These are phyloP conservation scores for Lagodon rhomboides DNA, from an alignment of 2,797 vertebrate genomes.

Conservation along the genomic window DNA sequence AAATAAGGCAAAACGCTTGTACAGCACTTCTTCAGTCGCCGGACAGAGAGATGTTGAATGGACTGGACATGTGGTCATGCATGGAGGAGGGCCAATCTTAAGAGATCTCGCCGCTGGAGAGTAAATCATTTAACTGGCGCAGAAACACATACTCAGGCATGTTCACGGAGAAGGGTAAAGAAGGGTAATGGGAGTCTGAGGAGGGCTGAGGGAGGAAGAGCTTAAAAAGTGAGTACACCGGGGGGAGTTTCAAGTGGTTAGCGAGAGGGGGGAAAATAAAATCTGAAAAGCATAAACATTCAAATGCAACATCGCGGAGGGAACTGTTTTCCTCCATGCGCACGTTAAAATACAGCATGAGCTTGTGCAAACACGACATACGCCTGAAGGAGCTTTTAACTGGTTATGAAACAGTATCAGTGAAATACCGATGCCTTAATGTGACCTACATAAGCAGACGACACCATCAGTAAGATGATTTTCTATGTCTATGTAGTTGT, in stretches of 20 bases:
- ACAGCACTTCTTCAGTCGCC: slow-evolving; percentile 58
- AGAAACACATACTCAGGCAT: slow-evolving; percentile 45
- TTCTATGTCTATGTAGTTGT: too few species aligned
- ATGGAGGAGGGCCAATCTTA: slow-evolving; percentile 73
- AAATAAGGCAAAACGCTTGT: slow-evolving; percentile 72
- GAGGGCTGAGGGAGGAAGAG: slow-evolving; percentile 1
- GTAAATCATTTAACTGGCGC: slow-evolving; percentile 70
- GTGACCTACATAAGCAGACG: too few species aligned
- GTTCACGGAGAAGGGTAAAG: slow-evolving; percentile 29
- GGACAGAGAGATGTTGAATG: slow-evolving; percentile 59
- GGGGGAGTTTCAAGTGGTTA: neutral
- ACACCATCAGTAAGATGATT: too few species aligned
- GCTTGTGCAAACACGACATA: neutral
- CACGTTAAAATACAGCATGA: neutral
- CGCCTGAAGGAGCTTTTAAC: too few species aligned
- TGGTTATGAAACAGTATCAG: too few species aligned
- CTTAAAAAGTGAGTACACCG: slow-evolving; percentile 3
- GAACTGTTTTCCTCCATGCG: neutral
- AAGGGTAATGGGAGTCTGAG: slow-evolving; percentile 2
- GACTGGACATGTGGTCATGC: slow-evolving; percentile 76
- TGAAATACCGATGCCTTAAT: too few species aligned
- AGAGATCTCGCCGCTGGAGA: slow-evolving; percentile 43
- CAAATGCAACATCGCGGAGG: neutral
- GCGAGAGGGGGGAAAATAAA: neutral
- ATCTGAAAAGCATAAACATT: neutral